Conservation (phyloP, 2,113 vertebrate genomes). For the Dunckerocampus dactyliophorus region DNA sequence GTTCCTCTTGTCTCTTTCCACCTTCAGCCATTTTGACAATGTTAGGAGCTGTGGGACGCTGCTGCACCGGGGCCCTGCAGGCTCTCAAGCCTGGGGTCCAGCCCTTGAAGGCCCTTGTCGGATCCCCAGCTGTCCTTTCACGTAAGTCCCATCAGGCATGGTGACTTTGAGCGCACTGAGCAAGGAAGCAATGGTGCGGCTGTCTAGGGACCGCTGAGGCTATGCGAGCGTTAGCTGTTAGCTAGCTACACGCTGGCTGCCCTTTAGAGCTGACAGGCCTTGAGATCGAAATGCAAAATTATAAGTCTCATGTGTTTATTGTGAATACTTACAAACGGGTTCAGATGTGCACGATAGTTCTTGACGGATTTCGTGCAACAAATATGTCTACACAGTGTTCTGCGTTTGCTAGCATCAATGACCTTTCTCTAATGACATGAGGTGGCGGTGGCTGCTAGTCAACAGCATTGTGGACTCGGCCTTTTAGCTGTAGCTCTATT, state of each 20-base stretch:
- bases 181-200: background rate
- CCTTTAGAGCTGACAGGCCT: constrained; percentile 38
- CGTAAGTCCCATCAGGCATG: constrained; percentile 55
- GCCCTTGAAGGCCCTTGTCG: constrained; percentile 67
- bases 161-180: background rate
- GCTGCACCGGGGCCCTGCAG: constrained; percentile 78
- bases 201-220: constrained; percentile 16
- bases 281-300: background rate
- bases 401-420: constrained; percentile 45
- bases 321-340: rapidly evolving
- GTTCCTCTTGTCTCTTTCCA: constrained; percentile 67
- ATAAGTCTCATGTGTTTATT: rapidly evolving
- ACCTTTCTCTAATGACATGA: constrained; percentile 74
- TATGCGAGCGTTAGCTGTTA: constrained; percentile 30
- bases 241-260: constrained; percentile 43
- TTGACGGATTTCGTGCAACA: rapidly evolving
- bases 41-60: constrained; percentile 85
- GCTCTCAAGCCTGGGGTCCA: constrained; percentile 76
- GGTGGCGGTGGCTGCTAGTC: constrained; percentile 26
- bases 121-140: constrained; percentile 71
- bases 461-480: constrained; percentile 10
- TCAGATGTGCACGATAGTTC: rapidly evolving
- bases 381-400: background rate
- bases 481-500: background rate
- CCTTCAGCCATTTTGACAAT: constrained; percentile 84